Conservation (phyloP, 2,888 invertebrate genomes). For the Actias luna region DNA sequence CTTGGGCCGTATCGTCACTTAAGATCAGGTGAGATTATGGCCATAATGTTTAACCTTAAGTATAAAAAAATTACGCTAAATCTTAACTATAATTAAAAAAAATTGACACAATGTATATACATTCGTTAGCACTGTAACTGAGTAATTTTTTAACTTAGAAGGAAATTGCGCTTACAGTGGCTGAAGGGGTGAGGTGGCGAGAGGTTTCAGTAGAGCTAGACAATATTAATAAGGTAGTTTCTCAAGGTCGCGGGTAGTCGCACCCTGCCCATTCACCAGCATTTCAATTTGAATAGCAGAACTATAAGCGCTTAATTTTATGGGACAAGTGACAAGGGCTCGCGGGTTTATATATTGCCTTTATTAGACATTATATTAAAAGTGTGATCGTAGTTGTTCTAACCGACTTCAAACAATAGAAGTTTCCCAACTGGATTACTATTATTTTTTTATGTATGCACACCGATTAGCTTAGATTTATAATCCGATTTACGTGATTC, state of each 20-base stretch:
- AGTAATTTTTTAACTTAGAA: background rate
- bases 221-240: background rate
- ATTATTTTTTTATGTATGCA: too few relatives aligned
- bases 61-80: too few relatives aligned
- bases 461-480: too few relatives aligned
- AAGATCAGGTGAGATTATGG: too few relatives aligned
- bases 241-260: background rate
- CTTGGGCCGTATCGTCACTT: too few relatives aligned
- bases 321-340: background rate
- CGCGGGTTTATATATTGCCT: background rate
- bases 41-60: too few relatives aligned
- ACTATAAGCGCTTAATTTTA: too few relatives aligned
- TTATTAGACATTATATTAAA: background rate
- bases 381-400: background rate
- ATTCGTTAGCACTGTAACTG: background rate
- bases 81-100: too few relatives aligned
- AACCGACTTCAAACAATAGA: too few relatives aligned
- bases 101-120: background rate
- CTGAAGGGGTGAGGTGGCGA: background rate
- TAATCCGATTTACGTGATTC: too few relatives aligned
- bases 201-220: background rate
- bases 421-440: too few relatives aligned
- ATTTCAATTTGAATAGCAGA: background rate
- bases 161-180: background rate
- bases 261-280: background rate